These are phyloP conservation scores for Drosophila mauritiana DNA, from an alignment of 1,140 invertebrate genomes.

Conservation along the genomic window DNA sequence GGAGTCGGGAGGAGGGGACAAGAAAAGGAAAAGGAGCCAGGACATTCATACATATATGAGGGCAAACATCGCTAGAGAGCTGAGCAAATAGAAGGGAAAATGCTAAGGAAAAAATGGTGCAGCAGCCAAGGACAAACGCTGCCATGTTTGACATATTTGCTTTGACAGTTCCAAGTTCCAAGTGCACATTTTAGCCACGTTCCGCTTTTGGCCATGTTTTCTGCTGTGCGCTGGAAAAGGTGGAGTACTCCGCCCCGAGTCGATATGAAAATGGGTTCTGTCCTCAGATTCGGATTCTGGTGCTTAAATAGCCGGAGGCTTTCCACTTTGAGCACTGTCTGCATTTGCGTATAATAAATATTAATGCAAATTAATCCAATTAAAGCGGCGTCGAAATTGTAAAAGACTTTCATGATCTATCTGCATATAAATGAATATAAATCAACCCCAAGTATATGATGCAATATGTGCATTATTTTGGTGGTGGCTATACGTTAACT, in stretches of 20 bases:
- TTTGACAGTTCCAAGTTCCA: slow-evolving; percentile 82
- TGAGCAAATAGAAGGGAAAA: slow-evolving; percentile 71
- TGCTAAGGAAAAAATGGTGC: slow-evolving; percentile 71
- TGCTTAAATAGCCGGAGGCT: slow-evolving; percentile 71
- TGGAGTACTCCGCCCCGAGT: slow-evolving; percentile 5
- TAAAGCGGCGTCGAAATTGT: slow-evolving; percentile 79
- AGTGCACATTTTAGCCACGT: slow-evolving; percentile 80
- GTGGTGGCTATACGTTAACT: slow-evolving; percentile 61
- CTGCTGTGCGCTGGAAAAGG: slow-evolving; percentile 39
- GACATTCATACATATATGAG: slow-evolving; percentile 54
- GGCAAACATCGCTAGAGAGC: slow-evolving; percentile 78
- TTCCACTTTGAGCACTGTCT: slow-evolving; percentile 28
- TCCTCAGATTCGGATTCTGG: slow-evolving; percentile 15
- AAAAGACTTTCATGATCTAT: slow-evolving; percentile 68
- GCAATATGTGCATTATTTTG: slow-evolving; percentile 60
- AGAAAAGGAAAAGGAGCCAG: slow-evolving; percentile 44
- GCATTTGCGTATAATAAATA: slow-evolving; percentile 80
- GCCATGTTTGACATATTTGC: slow-evolving; percentile 82
- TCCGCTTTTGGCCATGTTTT: slow-evolving; percentile 65
- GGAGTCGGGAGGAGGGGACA: slow-evolving; percentile 1
- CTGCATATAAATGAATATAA: slow-evolving; percentile 25
- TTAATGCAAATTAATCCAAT: slow-evolving; percentile 83
- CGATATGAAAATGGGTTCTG: slow-evolving; percentile 65
- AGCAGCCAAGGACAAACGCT: slow-evolving; percentile 58
- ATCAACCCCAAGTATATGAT: slow-evolving; percentile 43